phyloP scores from a whole-genome alignment of 2,797 vertebrate genomes.

The Micromesistius poutassou region DNA sequence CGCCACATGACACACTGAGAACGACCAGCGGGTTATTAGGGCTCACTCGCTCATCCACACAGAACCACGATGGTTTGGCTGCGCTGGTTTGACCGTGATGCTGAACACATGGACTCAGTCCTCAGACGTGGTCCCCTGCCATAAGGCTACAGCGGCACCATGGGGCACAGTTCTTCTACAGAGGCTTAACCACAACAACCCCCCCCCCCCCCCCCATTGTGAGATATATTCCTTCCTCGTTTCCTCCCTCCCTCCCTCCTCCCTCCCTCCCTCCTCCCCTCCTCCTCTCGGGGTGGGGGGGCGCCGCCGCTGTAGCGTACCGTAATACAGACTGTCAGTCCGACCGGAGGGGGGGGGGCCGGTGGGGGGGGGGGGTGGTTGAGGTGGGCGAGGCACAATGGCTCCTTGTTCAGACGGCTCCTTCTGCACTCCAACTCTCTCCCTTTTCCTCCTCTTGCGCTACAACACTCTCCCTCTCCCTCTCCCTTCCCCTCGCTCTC shows the following conservation, averaged over 20 bases:
- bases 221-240: no score
- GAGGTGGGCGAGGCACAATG: slow-evolving; percentile 56
- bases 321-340: slow-evolving; percentile 69
- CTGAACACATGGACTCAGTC: not conserved
- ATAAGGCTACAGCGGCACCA: no score
- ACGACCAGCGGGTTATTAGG: not conserved
- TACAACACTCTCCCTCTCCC: no score
- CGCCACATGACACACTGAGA: slow-evolving; percentile 15
- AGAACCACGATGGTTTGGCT: no score
- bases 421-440: slow-evolving; percentile 13
- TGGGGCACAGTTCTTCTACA: no score
- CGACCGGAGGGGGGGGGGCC: slow-evolving; percentile 57
- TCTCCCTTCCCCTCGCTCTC: slow-evolving; percentile 29
- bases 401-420: slow-evolving; percentile 67
- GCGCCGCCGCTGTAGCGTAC: slow-evolving; percentile 61
- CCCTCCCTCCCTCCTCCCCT: slow-evolving; percentile 9
- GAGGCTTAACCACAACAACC: no score
- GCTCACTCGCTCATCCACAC: no score
- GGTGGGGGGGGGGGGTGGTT: not conserved
- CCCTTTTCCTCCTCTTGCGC: slow-evolving; percentile 19
- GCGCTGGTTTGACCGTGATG: not conserved
- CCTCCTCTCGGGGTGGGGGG: slow-evolving; percentile 44
- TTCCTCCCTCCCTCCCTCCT: not conserved
- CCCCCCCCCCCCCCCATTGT: no score
- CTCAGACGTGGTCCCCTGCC: not conserved